Evolutionary conservation across 1,140 invertebrate species (phyloP), one percentile per base, ranked within the genome.

Genomic region (Hyles euphorbiae): DNA sequence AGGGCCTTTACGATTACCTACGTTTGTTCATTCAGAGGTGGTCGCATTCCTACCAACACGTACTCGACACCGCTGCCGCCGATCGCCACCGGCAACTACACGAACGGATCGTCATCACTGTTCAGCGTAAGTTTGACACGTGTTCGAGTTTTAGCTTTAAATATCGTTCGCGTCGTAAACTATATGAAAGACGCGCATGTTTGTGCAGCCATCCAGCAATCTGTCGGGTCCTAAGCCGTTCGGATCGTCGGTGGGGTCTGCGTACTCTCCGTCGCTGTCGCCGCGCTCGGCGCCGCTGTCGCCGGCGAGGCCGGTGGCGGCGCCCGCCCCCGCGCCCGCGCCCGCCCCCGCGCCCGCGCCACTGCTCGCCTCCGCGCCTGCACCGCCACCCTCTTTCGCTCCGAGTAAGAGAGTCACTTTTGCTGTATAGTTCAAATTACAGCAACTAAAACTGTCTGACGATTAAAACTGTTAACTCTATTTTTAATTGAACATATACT

Each of bases 61-160:
- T 93, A 94, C 60, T 92, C 93, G 34, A 91, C 93, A 11, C 92
- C 93, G 6, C 79, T 94, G 70, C 88, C 91, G 12, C 90, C 92
- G 51, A 73, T 92, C 9, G 90, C 92, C 9, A 89, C 85, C 44
- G 80, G 80, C 75, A 88, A 83, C 68, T 87, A 86, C 64, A 80
- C 76, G 5, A 88, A 88, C 53, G 86, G 86, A 9, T 86, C 83
- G 0, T 84, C 82, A 4, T 83, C 85, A 8, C 61, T 88, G 62
- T 88, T 88, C 55, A 88, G 85, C 71, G 85, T 88, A 62, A 86
- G 85, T 85, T 62, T n/a, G 22, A 22, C 22, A 22, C 22, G 2
- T 22, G 2, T 22, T 22, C 22, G 22, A 22, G 22, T 22, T 22
- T 2, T 36, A 43, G 10, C 32, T 50, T 50, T 50, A 8, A 11